Evolutionary conservation across 2,113 vertebrate species (phyloP).

Genomic region (Rhinolophus ferrumequinum): DNA sequence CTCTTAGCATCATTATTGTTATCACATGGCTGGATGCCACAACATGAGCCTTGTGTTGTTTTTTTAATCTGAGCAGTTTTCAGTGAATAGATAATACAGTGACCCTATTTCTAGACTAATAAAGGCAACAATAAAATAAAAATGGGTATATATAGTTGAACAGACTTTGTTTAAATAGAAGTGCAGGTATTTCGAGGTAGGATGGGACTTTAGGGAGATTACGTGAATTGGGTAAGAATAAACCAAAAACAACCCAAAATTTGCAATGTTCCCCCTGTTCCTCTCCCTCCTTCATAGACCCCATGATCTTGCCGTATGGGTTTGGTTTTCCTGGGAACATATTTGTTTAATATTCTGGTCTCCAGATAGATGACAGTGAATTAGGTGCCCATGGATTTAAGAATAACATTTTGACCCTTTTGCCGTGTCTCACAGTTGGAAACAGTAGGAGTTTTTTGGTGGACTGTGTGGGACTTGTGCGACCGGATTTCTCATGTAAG

Average conservation of each 20-base stretch:
- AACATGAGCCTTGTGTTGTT: background rate
- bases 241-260: background rate
- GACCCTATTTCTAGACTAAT: background rate
- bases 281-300: too few species aligned
- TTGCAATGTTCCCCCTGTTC: too few species aligned
- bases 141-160: background rate
- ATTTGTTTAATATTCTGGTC: background rate
- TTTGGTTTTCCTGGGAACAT: background rate
- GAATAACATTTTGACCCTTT: background rate
- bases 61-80: background rate
- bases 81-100: background rate
- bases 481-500: background rate
- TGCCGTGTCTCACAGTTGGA: background rate
- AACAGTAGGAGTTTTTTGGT: background rate
- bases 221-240: background rate
- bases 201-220: background rate
- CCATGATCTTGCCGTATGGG: background rate
- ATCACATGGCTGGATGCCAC: background rate
- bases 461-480: background rate
- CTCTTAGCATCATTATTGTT: background rate
- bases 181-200: background rate
- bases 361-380: background rate
- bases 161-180: background rate
- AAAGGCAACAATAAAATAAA: constrained; percentile 1
- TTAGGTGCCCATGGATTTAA: background rate